Percentiles rank a stretch among this genome's conserved stretches.
These are phyloP conservation scores for Ditylenchus dipsaci DNA, from an alignment of 1,140 invertebrate species.

Conservation along the genomic window DNA sequence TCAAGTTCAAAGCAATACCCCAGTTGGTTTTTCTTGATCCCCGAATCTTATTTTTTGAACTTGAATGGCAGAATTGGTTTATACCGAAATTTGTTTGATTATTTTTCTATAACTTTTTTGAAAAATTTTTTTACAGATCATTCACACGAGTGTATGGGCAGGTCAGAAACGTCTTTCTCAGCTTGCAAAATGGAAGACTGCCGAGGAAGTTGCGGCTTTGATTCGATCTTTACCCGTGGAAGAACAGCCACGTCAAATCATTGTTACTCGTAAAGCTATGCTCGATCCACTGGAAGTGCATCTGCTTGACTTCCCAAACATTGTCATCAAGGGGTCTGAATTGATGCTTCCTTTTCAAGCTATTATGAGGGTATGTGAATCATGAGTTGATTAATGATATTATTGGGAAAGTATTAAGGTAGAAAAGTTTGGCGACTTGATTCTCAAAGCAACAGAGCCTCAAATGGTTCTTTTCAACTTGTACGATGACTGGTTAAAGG, in stretches of 20 bases:
- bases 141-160: constrained; percentile 99
- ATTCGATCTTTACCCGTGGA: constrained; percentile 97
- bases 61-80: too few relatives aligned
- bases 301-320: constrained; percentile 97
- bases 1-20: too few relatives aligned
- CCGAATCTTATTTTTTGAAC: too few relatives aligned
- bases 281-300: constrained; percentile 98
- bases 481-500: constrained; percentile 97
- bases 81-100: too few relatives aligned
- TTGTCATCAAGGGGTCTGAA: constrained; percentile 98
- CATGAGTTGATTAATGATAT: too few relatives aligned
- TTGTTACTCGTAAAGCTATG: constrained; percentile 98
- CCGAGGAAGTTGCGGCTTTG: constrained; percentile 97
- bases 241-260: constrained; percentile 99
- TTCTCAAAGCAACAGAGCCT: constrained; percentile 96
- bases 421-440: constrained; percentile 98
- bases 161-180: constrained; percentile 72
- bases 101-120: too few relatives aligned
- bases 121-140: constrained; percentile 72
- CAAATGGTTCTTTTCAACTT: constrained; percentile 99
- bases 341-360: constrained; percentile 97
- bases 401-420: constrained; percentile 62
- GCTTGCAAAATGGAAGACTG: constrained; percentile 97
- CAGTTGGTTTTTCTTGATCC: too few relatives aligned
- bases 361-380: constrained; percentile 74